Conservation (phyloP, 2,888 invertebrate species). For the Agapostemon virescens region DNA sequence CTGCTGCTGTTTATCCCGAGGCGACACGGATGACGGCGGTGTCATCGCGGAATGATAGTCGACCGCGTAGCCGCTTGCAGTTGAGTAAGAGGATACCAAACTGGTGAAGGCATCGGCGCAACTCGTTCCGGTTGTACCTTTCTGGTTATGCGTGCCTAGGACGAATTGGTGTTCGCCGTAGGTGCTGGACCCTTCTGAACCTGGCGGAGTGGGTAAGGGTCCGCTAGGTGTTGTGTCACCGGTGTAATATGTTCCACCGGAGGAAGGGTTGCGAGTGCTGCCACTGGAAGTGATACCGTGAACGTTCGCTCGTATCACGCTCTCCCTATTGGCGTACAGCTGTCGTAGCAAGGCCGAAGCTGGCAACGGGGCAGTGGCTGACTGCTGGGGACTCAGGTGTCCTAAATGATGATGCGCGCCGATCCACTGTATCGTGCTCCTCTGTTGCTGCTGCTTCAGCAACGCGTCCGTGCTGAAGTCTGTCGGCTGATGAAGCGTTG, state of each 20-base stretch:
- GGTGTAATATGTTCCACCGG: slow-evolving; percentile 75
- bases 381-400: slow-evolving; percentile 84
- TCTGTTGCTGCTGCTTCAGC: slow-evolving; percentile 89
- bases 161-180: slow-evolving; percentile 86
- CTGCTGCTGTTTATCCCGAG: slow-evolving; percentile 90
- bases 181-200: slow-evolving; percentile 89
- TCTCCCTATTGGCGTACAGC: slow-evolving; percentile 93
- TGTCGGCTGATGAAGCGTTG: slow-evolving; percentile 87
- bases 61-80: slow-evolving; percentile 84
- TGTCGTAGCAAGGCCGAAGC: slow-evolving; percentile 94
- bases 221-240: slow-evolving; percentile 83
- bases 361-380: slow-evolving; percentile 85
- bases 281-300: slow-evolving; percentile 82
- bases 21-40: slow-evolving; percentile 97
- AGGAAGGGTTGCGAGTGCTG: slow-evolving; percentile 76
- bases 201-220: slow-evolving; percentile 93
- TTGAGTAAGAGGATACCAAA: slow-evolving; percentile 82
- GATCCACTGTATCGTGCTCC: slow-evolving; percentile 96
- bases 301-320: slow-evolving; percentile 95
- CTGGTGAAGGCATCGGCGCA: slow-evolving; percentile 83
- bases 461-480: slow-evolving; percentile 94
- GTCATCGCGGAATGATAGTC: slow-evolving; percentile 97
- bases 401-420: slow-evolving; percentile 88
- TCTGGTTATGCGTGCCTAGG: slow-evolving; percentile 78
- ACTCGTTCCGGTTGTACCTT: slow-evolving; percentile 60